Percentiles rank a stretch among this genome's conserved stretches.
Conservation (phyloP, 2,888 invertebrate species). For the Embidobia sp. region DNA sequence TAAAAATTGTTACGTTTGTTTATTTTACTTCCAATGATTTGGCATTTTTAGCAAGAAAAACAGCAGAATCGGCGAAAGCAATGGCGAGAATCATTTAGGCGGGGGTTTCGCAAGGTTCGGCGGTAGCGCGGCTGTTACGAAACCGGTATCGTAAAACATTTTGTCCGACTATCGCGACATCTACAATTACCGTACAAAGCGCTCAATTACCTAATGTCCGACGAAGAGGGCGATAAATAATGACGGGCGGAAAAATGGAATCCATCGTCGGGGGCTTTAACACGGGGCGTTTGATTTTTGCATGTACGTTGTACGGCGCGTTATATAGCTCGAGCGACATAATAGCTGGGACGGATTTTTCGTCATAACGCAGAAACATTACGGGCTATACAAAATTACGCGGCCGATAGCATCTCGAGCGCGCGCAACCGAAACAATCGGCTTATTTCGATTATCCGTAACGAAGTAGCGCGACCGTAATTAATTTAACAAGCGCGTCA, state of each 20-base stretch:
- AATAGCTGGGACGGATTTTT: constrained; percentile 52
- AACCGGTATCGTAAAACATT: constrained; percentile 49
- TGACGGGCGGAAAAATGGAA: constrained; percentile 26
- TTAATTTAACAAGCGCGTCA: constrained; percentile 65
- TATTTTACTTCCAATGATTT: too few relatives aligned
- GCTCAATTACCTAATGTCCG: constrained; percentile 58
- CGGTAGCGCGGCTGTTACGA: constrained; percentile 45
- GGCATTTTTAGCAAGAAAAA: too few relatives aligned
- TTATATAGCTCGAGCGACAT: too few relatives aligned
- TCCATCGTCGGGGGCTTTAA: too few relatives aligned
- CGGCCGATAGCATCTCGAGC: constrained; percentile 43
- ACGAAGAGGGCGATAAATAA: constrained; percentile 53
- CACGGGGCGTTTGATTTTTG: too few relatives aligned
- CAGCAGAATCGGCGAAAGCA: too few relatives aligned
- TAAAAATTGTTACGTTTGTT: too few relatives aligned
- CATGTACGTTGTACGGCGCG: too few relatives aligned
- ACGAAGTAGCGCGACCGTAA: constrained; percentile 56
- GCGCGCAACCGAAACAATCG: constrained; percentile 50
- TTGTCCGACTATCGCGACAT: constrained; percentile 53
- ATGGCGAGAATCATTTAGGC: too few relatives aligned
- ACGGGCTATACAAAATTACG: constrained; percentile 46
- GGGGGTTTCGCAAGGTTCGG: constrained; percentile 28
- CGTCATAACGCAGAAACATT: constrained; percentile 53
- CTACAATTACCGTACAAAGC: constrained; percentile 58
- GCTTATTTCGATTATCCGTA: constrained; percentile 59